Base-by-base conservation (phyloP, 2,797 vertebrate species). In the Vultur gryphus region DNA sequence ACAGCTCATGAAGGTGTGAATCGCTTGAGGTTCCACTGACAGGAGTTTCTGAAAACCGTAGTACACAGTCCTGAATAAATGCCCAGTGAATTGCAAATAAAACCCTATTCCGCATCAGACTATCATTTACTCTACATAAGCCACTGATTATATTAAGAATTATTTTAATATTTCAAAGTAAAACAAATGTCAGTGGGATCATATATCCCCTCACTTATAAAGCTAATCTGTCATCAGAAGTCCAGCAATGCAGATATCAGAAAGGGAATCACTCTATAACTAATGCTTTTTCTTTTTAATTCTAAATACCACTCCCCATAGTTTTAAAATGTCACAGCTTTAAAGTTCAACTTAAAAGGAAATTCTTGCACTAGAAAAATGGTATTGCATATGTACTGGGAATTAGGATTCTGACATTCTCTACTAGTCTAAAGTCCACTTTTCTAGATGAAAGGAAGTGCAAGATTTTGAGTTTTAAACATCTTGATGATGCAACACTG, bases 301-400 rank as follows among this genome's bases (percentile, higher is more conserved):
- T 72, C 31, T 55, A 79, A 93, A 92, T 89, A 66, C 6, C 64
- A 49, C 25, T 37, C 87, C 20, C 12, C 39, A 70, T 48, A 59
- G 67, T 87, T 91, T 79, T 82, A 72, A 94, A 96, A 94, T 93
- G 48, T 89, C 75, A 64, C 25, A 35, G 31, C 41, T 79, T 88
- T 73, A 91, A 95, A 86, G 48, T 76, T 86, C 59, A 81, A 31
- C 16, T 55, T 84, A 72, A 84, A 90, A 78, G 54, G 28, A 66
- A 58, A 58, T 62, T 62, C 29, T 73, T 90, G 37, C 46, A 57
- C 24, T 84, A 72, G 78, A 70, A 90, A 82, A 95, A 55, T 23
- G 5, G 10, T 51, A 48, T 79, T 79, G 41, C 15, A 10, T 28
- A 17, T 0, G 0, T 51, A 72, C n/a, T 9, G 17, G 33, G 46